phyloP scores from a whole-genome alignment of 2,888 invertebrate genomes.

The Synergus japonicus region DNA sequence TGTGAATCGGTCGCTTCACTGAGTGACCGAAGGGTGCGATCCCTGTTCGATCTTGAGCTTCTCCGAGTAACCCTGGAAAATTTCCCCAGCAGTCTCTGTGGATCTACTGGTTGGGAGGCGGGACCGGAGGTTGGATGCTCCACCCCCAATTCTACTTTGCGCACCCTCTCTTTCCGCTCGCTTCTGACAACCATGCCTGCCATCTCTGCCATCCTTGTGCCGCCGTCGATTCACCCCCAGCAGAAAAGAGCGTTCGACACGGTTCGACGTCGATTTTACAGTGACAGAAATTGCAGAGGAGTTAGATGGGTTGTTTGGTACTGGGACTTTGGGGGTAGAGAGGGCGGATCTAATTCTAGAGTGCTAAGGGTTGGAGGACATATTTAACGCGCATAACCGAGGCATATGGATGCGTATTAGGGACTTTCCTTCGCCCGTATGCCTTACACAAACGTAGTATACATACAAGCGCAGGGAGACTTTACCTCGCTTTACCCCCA shows the following conservation, averaged over 20 bases:
- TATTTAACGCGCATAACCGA: slow-evolving; percentile 63
- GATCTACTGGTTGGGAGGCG: slow-evolving; percentile 70
- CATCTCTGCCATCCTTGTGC: slow-evolving; percentile 37
- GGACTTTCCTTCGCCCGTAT: slow-evolving; percentile 45
- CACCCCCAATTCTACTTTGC: slow-evolving; percentile 61
- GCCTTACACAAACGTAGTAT: neutral
- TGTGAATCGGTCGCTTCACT: slow-evolving; percentile 39
- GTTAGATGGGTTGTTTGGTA: slow-evolving; percentile 23
- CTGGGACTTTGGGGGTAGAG: slow-evolving; percentile 17
- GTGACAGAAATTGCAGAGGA: slow-evolving; percentile 24
- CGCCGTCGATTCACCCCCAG: neutral
- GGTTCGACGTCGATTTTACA: slow-evolving; percentile 21
- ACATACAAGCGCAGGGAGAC: neutral
- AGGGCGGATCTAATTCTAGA: slow-evolving; percentile 36
- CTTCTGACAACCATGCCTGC: slow-evolving; percentile 54
- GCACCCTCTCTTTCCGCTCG: slow-evolving; percentile 54
- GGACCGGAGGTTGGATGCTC: slow-evolving; percentile 79
- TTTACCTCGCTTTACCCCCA: neutral
- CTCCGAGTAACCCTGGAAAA: slow-evolving; percentile 40
- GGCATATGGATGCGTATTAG: slow-evolving; percentile 60
- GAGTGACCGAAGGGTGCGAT: slow-evolving; percentile 53
- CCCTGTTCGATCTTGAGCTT: slow-evolving; percentile 45
- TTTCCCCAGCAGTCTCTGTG: neutral
- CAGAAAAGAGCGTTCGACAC: slow-evolving; percentile 26
- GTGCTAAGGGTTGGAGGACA: slow-evolving; percentile 47